Percentiles rank a stretch among this genome's conserved stretches.
Conservation (phyloP, 2,113 vertebrate species). For the Morone saxatilis region DNA sequence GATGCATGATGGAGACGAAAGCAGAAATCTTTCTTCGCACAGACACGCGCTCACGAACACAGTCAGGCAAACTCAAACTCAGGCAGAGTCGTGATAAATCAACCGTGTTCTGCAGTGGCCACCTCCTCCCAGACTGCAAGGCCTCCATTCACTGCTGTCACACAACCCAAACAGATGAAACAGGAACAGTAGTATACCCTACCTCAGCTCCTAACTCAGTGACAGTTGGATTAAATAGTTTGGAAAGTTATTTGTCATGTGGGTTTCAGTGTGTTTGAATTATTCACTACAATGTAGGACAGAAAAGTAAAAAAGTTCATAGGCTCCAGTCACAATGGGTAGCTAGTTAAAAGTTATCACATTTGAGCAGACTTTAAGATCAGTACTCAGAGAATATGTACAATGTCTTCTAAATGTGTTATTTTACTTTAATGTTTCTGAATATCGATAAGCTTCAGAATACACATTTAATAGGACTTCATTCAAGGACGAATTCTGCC, state of each 20-base stretch:
- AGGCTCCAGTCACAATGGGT: too few species aligned
- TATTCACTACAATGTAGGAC: too few species aligned
- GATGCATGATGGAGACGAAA: conserved; percentile 17
- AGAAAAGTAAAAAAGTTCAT: too few species aligned
- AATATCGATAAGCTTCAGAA: too few species aligned
- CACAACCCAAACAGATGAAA: conserved; percentile 25
- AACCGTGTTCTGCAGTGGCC: conserved; percentile 42
- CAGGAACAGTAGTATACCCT: not conserved
- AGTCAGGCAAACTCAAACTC: not conserved
- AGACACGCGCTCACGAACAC: not conserved
- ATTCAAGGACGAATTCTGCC: too few species aligned
- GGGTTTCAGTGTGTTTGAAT: conserved; percentile 1
- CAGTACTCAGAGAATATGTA: too few species aligned
- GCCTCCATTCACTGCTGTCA: conserved; percentile 36
- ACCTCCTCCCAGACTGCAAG: conserved; percentile 33
- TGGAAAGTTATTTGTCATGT: not conserved
- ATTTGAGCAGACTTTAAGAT: too few species aligned
- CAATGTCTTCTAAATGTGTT: too few species aligned
- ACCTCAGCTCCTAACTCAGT: not conserved
- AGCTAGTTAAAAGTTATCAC: too few species aligned
- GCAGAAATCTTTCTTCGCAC: conserved; percentile 5
- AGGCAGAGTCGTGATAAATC: conserved; percentile 43
- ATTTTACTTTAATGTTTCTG: too few species aligned
- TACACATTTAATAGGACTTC: too few species aligned
- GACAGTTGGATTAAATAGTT: conserved; percentile 7